These are phyloP conservation scores for Alviniconcha marisindica DNA, from an alignment of 1,140 invertebrate genomes.

Conservation along the genomic window DNA sequence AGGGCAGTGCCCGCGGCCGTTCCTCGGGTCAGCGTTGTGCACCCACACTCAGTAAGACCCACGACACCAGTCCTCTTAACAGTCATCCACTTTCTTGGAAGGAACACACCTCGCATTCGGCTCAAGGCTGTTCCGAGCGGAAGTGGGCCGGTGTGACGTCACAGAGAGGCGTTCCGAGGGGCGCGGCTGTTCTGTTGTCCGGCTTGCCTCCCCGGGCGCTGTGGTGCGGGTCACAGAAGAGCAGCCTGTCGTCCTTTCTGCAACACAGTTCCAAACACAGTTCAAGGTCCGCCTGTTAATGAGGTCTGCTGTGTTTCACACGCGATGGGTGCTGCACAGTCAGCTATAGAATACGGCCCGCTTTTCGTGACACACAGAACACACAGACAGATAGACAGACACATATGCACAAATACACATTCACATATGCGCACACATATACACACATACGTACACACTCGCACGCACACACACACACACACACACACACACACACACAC, in stretches of 20 bases:
- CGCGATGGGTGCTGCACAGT: not conserved
- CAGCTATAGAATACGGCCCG: not conserved
- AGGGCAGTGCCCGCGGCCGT: no score
- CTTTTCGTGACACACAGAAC: not conserved
- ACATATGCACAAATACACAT: not conserved
- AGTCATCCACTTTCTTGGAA: no score
- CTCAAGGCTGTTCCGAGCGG: no score
- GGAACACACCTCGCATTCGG: no score
- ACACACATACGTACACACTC: not conserved
- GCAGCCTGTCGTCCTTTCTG: not conserved
- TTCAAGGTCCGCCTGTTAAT: no score
- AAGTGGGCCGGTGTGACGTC: no score
- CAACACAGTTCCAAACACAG: not conserved
- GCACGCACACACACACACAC: not conserved
- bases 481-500: constrained; percentile 12
- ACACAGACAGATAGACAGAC: not conserved
- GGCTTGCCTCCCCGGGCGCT: no score
- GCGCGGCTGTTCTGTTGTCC: no score
- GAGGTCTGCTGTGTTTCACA: not conserved
- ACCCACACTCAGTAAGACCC: no score
- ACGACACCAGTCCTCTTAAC: no score
- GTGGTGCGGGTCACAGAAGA: not conserved
- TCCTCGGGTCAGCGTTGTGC: no score
- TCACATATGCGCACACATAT: not conserved
- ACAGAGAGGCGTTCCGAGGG: no score